phyloP scores from a whole-genome alignment of 1,140 invertebrate genomes.

The Thalassaphorura encarpata region DNA sequence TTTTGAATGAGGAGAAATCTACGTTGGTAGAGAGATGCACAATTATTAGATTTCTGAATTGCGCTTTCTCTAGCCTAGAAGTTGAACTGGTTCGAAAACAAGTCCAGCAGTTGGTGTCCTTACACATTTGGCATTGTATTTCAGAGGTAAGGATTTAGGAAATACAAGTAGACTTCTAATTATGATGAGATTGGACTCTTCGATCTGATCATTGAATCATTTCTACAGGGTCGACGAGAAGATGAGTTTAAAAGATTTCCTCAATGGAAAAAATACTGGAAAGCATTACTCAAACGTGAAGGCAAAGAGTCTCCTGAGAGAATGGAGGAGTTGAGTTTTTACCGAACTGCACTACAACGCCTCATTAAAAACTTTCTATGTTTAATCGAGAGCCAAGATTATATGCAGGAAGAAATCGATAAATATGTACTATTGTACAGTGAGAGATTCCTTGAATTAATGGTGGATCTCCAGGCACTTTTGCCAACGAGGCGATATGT shows the following conservation, averaged over 20 bases:
- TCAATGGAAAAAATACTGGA: conserved; percentile 89
- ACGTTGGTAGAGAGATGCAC: conserved; percentile 37
- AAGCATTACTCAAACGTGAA: conserved; percentile 75
- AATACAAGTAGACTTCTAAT: background rate
- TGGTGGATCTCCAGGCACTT: conserved; percentile 92
- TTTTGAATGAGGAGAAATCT: conserved; percentile 46
- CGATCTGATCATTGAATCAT: too few relatives aligned
- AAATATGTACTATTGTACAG: conserved; percentile 66
- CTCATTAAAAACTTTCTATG: conserved; percentile 85
- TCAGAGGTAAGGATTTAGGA: conserved; percentile 51
- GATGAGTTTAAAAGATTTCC: conserved; percentile 74
- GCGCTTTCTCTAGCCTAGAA: conserved; percentile 52
- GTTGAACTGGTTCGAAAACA: conserved; percentile 83
- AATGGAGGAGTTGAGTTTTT: conserved; percentile 58
- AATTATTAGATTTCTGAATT: conserved; percentile 27
- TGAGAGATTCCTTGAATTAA: conserved; percentile 89
- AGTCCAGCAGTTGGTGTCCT: conserved; percentile 80
- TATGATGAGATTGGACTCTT: too few relatives aligned
- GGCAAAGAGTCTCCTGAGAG: conserved; percentile 52
- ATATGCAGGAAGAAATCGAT: conserved; percentile 42
- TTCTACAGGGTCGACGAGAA: conserved; percentile 54
- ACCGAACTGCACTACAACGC: conserved; percentile 73
- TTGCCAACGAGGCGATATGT: conserved; percentile 93
- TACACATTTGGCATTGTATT: conserved; percentile 88
- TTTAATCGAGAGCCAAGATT: conserved; percentile 51